A percentile compares a stretch with the other conserved stretches of the same genome.
These are phyloP conservation scores for Gambelia wislizenii DNA, from an alignment of 2,797 vertebrate genomes.

Conservation along the genomic window DNA sequence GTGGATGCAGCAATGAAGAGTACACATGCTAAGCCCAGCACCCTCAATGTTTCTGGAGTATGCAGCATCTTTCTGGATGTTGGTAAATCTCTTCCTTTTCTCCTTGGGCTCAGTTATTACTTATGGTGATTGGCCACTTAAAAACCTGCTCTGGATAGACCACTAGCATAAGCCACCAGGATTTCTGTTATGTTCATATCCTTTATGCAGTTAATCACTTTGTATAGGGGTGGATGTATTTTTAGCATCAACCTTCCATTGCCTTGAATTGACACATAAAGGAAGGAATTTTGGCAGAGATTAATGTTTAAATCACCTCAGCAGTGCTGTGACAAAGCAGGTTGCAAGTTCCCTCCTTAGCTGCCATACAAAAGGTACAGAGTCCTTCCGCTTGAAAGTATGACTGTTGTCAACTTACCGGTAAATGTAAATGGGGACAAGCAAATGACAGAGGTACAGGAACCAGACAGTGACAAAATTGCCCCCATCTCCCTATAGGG, in stretches of 20 bases:
- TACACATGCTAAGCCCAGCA: background rate
- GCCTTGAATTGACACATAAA: background rate
- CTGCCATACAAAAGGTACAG: background rate
- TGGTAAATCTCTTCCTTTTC: background rate
- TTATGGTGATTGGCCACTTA: background rate
- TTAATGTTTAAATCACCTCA: background rate
- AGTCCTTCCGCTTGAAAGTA: too few relatives aligned
- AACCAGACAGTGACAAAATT: too few relatives aligned
- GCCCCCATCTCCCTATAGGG: too few relatives aligned
- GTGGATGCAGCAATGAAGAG: fast-evolving
- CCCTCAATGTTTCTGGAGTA: background rate
- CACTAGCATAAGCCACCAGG: background rate
- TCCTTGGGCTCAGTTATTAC: background rate
- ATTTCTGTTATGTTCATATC: background rate
- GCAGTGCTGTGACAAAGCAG: background rate
- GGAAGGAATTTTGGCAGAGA: background rate
- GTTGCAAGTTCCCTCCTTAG: background rate
- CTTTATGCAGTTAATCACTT: too few relatives aligned
- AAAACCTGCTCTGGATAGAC: background rate
- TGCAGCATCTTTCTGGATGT: background rate
- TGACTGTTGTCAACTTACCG: background rate
- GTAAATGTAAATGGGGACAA: too few relatives aligned
- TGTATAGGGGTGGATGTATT: background rate
- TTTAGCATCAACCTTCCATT: background rate
- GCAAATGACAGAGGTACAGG: too few relatives aligned